Evolutionary conservation across 2,113 vertebrate genomes (phyloP), one percentile per base, ranked within the genome.

Genomic region (Atractosteus spatula): DNA sequence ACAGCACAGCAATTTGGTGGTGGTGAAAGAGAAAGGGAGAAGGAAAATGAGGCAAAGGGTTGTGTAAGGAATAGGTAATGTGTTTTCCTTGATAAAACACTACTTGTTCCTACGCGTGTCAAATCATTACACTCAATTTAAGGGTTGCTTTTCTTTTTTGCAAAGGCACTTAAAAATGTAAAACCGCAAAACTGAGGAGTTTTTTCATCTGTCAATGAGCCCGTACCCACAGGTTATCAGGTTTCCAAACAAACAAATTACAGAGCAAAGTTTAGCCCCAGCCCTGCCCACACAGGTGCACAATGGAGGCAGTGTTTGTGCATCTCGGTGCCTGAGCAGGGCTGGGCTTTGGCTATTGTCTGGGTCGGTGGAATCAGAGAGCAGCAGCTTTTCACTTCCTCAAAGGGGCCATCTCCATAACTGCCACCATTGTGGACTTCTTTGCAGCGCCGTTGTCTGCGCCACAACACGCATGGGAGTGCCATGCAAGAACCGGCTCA

Each of bases 351-450:
- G 11, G 11, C 1, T n/a, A 59, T 59, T 59, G n/a, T 59, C 56
- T 59, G n/a, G 11, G 11, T 12, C 56, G 13, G 13, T 59, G 56
- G 13, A 59, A 12, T 11, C 56, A 59, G 56, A 59, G 11, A 59
- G 56, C 11, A 68, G 7, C 42, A 45, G 7, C 66, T 68, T 68
- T 54, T 54, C 45, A 17, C n/a, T 68, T 13, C 16, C 66, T 54
- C 44, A 68, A 68, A 68, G 42, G 42, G 66, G 12, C 14, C 66
- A 54, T 68, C 45, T 54, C 66, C 7, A 54, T n/a, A 14, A 59
- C n/a, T 1, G n/a, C 13, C 44, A 3, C n/a, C 45, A 45, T 51
- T 8, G 66, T 16, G 42, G 12, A 68, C 13, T 13, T 45, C 11
- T 68, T 3, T 29, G 3, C 47, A 8, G 16, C 16, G 66, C 0